Evolutionary conservation across 2,113 vertebrate species (phyloP).

Genomic region (Erpornis zantholeuca): DNA sequence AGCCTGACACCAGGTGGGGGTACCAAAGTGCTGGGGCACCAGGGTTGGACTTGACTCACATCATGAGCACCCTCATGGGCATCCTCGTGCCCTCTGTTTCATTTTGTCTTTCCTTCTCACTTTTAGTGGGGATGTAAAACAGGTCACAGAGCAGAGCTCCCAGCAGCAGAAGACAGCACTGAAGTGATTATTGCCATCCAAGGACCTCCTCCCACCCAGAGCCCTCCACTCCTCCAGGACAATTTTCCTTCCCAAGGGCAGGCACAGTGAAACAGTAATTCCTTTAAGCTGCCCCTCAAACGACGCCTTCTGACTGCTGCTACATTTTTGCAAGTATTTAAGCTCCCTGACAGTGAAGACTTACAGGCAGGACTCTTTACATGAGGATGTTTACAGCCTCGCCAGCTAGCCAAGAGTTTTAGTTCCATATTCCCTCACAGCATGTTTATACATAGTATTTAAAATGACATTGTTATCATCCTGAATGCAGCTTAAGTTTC

Average conservation of each 20-base stretch:
- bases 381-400: slow-evolving; percentile 55
- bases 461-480: slow-evolving; percentile 15
- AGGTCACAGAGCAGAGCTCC: neutral
- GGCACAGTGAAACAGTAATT: neutral
- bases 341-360: slow-evolving; percentile 37
- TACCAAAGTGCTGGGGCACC: neutral
- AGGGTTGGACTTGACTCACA: neutral
- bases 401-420: slow-evolving; percentile 33
- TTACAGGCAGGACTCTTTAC: slow-evolving; percentile 37
- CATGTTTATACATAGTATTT: neutral
- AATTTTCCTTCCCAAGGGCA: neutral
- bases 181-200: neutral
- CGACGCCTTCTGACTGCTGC: neutral
- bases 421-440: slow-evolving; percentile 32
- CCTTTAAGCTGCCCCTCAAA: neutral
- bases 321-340: neutral
- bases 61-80: neutral
- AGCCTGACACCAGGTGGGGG: rapidly evolving
- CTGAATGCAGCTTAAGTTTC: neutral
- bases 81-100: neutral
- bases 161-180: neutral
- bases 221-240: neutral
- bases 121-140: neutral
- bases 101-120: neutral
- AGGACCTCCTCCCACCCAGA: neutral